A percentile compares a stretch with the other conserved stretches of the same genome.
phyloP scores from a whole-genome alignment of 2,797 vertebrate genomes.

The Pseudotriccus pelzelni region DNA sequence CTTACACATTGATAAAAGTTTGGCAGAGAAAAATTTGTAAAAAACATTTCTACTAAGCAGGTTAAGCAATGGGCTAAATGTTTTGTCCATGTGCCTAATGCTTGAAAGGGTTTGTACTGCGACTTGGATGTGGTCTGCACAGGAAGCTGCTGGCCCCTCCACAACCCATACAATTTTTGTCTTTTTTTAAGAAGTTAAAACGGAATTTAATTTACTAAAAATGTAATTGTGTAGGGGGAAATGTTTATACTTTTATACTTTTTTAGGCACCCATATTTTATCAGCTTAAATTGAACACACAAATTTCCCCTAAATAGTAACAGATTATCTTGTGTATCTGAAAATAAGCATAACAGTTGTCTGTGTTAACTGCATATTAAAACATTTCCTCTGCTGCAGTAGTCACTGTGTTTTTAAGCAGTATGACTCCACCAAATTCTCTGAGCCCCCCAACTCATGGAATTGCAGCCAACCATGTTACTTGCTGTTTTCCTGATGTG shows the following conservation, averaged over 20 bases:
- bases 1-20: slow-evolving; percentile 37
- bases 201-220: slow-evolving; percentile 74
- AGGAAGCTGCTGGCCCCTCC: slow-evolving; percentile 45
- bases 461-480: slow-evolving; percentile 5
- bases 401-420: slow-evolving; percentile 37
- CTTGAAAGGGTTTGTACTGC: not conserved
- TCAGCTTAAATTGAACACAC: slow-evolving; percentile 66
- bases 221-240: slow-evolving; percentile 65
- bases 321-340: slow-evolving; percentile 70
- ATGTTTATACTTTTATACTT: slow-evolving; percentile 79
- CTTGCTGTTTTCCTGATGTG: not conserved
- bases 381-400: slow-evolving; percentile 59
- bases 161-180: slow-evolving; percentile 26
- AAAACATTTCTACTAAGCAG: slow-evolving; percentile 47
- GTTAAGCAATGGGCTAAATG: not conserved
- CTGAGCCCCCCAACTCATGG: not conserved
- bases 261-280: slow-evolving; percentile 77
- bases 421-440: not conserved
- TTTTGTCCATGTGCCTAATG: not conserved
- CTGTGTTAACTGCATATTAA: slow-evolving; percentile 57
- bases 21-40: slow-evolving; percentile 55
- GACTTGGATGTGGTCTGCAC: slow-evolving; percentile 13
- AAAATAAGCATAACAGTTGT: slow-evolving; percentile 50
- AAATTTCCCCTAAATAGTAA: slow-evolving; percentile 66
- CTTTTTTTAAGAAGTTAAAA: slow-evolving; percentile 72